Evolutionary conservation across 2,113 vertebrate species (phyloP).

Genomic region (Sceloporus tristichus): DNA sequence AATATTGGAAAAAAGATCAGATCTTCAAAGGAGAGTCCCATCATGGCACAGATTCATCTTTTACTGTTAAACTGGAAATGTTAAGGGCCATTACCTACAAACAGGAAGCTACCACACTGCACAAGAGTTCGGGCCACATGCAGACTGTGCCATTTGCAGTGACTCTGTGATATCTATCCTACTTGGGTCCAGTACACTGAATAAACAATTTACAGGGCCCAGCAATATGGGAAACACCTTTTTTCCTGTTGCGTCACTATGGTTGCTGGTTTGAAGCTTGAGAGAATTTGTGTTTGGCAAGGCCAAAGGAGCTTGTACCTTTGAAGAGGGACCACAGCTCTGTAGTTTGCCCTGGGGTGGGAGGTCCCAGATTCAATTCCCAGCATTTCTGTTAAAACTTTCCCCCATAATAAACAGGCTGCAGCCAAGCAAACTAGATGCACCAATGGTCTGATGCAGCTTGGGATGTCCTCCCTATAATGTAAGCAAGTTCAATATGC

Average conservation of each 20-base stretch:
- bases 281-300: not conserved
- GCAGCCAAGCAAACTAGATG: not conserved
- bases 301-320: not conserved
- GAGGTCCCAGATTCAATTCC: not conserved
- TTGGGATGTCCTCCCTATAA: no score
- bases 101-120: not conserved
- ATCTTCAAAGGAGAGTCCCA: not conserved
- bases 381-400: not conserved
- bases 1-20: not conserved
- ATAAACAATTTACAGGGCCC: not conserved
- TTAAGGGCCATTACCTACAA: not conserved
- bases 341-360: not conserved
- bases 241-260: not conserved
- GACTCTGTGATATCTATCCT: not conserved
- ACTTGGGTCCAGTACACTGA: no score
- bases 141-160: not conserved
- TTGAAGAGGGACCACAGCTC: not conserved
- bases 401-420: not conserved
- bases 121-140: not conserved
- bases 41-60: not conserved
- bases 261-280: not conserved
- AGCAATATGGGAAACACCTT: not conserved
- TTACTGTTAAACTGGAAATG: not conserved
- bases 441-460: not conserved
- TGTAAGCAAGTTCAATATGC: no score